phyloP scores from a whole-genome alignment of 2,888 invertebrate species.

The Apamea epomidion region DNA sequence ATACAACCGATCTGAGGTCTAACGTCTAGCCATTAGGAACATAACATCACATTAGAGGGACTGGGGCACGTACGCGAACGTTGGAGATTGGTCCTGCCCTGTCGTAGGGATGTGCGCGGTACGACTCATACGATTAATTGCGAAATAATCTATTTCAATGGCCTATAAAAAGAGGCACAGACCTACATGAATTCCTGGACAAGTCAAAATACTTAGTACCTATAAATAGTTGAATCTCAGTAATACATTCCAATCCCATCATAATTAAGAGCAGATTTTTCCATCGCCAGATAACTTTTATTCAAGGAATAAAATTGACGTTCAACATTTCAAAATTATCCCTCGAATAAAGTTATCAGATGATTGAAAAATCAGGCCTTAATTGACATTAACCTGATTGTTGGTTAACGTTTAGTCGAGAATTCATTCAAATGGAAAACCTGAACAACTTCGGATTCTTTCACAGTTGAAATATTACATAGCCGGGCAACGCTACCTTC shows the following conservation, averaged over 20 bases:
- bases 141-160: neutral
- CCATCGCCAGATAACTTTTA: no score
- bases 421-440: slow-evolving; percentile 11
- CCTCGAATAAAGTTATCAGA: no score
- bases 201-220: neutral
- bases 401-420: slow-evolving; percentile 8
- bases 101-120: neutral
- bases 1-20: slow-evolving; percentile 46
- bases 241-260: slow-evolving; percentile 7
- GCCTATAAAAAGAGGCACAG: neutral
- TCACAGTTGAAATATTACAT: slow-evolving; percentile 9
- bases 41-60: slow-evolving; percentile 47
- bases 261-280: neutral
- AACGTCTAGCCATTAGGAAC: slow-evolving; percentile 51
- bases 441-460: neutral
- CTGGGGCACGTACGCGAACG: slow-evolving; percentile 14
- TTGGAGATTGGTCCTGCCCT: slow-evolving; percentile 10
- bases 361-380: no score
- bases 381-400: slow-evolving; percentile 12
- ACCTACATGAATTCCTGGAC: neutral
- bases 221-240: neutral
- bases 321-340: no score
- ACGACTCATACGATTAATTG: neutral
- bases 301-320: no score
- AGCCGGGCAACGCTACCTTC: neutral